Conservation (phyloP, 1,140 invertebrate genomes). For the Ephestia elutella region DNA sequence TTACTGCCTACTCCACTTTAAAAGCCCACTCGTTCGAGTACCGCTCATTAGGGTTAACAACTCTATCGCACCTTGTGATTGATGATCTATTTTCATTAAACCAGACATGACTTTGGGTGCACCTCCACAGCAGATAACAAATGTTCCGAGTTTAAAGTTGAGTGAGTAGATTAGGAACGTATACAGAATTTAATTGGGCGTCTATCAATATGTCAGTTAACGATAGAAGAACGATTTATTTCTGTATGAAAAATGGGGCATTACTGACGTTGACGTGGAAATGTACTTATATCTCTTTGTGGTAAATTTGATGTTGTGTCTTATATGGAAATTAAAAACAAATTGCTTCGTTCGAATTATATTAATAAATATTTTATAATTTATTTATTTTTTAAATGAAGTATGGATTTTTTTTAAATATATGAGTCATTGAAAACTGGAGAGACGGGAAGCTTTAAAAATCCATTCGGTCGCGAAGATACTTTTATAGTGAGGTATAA, state of each 20-base stretch:
- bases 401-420: too few species aligned
- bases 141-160: constrained; percentile 7
- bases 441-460: too few species aligned
- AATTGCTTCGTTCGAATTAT: too few species aligned
- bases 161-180: not conserved
- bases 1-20: not conserved
- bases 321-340: too few species aligned
- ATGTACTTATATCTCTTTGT: too few species aligned
- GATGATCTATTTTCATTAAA: constrained; percentile 4
- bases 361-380: too few species aligned
- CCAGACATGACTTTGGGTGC: constrained; percentile 13
- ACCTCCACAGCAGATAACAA: not conserved
- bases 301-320: too few species aligned
- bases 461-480: too few species aligned
- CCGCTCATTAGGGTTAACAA: not conserved
- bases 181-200: constrained; percentile 18
- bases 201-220: constrained; percentile 24
- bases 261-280: not conserved
- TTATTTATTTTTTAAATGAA: too few species aligned
- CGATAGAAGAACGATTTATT: constrained; percentile 15
- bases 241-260: not conserved
- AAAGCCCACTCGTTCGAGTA: not conserved
- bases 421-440: too few species aligned
- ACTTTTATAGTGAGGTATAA: too few species aligned
- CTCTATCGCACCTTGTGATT: not conserved